phyloP scores from a whole-genome alignment of 2,113 vertebrate genomes.

The Pygoscelis adeliae region DNA sequence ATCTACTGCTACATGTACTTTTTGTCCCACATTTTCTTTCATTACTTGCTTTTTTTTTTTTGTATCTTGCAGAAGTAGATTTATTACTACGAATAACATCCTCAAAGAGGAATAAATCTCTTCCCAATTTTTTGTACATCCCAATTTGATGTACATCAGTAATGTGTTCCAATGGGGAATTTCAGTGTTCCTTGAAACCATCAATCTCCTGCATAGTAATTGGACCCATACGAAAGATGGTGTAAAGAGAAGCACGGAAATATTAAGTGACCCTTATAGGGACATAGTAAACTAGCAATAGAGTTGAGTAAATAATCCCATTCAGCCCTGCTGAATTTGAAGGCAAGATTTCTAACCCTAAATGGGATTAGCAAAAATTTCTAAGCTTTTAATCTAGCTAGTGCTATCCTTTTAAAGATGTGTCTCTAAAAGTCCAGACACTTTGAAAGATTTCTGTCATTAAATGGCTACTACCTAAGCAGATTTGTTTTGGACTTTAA shows the following conservation, averaged over 20 bases:
- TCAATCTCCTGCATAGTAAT: neutral
- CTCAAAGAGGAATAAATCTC: neutral
- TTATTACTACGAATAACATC: neutral
- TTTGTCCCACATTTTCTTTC: neutral
- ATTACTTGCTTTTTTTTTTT: neutral
- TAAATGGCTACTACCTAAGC: neutral
- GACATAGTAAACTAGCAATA: neutral
- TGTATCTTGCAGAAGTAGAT: neutral
- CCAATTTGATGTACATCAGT: conserved; percentile 18
- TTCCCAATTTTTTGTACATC: neutral
- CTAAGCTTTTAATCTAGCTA: neutral
- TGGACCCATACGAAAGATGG: neutral
- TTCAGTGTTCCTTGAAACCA: neutral
- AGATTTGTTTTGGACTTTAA: neutral
- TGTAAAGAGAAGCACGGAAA: neutral
- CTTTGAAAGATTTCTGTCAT: neutral
- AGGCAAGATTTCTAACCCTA: neutral
- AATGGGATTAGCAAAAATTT: neutral
- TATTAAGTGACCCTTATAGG: neutral
- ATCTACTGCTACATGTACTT: neutral
- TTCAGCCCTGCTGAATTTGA: neutral
- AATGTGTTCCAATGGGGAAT: neutral
- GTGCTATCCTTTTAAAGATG: neutral
- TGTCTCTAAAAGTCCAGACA: neutral
- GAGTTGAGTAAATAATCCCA: neutral